These are phyloP conservation scores for Anas bernieri DNA, from an alignment of 2,797 vertebrate genomes.

Conservation along the genomic window DNA sequence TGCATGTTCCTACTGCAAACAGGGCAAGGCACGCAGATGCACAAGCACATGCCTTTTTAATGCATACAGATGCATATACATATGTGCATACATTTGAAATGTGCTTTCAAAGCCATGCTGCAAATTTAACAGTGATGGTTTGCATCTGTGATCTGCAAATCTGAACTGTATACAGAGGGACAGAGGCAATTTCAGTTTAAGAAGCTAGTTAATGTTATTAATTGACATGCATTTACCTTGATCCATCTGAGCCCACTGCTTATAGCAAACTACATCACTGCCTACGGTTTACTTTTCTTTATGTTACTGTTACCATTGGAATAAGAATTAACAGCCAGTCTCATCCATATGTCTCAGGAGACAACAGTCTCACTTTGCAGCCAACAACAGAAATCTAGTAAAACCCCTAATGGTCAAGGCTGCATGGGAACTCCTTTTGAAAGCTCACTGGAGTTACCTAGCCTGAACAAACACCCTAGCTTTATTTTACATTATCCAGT, in stretches of 20 bases:
- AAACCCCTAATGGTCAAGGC: not conserved
- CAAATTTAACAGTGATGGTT: not conserved
- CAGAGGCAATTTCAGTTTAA: not conserved
- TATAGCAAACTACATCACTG: not conserved
- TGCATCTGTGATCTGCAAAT: not conserved
- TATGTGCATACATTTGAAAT: accelerated
- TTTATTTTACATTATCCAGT: not conserved
- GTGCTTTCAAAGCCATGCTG: not conserved
- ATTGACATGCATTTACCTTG: not conserved
- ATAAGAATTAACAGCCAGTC: not conserved
- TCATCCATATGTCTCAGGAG: not conserved
- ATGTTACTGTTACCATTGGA: not conserved
- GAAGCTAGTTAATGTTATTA: not conserved
- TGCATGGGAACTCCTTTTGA: not conserved
- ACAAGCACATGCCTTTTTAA: not conserved
- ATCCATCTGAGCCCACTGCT: not conserved
- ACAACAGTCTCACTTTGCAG: not conserved
- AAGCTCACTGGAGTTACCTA: not conserved
- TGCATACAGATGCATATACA: accelerated
- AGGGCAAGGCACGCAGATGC: not conserved
- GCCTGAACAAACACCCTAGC: not conserved
- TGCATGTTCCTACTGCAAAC: not conserved
- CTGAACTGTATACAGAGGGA: not conserved
- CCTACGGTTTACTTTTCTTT: not conserved
- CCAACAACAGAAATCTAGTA: not conserved